Evolutionary conservation across 2,888 invertebrate genomes (phyloP).

Genomic region (Andrena dorsata): DNA sequence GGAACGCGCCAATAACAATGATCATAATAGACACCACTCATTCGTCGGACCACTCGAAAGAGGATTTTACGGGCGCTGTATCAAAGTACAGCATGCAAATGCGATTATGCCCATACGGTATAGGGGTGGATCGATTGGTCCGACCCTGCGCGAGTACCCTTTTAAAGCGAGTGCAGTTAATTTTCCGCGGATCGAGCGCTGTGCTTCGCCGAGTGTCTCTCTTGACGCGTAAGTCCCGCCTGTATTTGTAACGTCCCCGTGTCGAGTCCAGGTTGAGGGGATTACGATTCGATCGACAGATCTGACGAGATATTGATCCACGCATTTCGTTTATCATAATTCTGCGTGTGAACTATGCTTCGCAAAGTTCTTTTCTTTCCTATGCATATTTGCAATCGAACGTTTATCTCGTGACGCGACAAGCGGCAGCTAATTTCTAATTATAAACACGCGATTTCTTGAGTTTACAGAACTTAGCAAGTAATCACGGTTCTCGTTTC

Average conservation of each 20-base stretch:
- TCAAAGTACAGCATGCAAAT: constrained; percentile 73
- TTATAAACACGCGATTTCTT: background rate
- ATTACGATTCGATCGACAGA: background rate
- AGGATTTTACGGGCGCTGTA: constrained; percentile 65
- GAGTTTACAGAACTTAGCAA: constrained; percentile 1
- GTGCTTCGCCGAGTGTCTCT: constrained; percentile 24
- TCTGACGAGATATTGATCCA: too few relatives aligned
- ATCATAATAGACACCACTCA: constrained; percentile 57
- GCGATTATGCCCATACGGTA: constrained; percentile 69
- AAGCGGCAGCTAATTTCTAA: background rate
- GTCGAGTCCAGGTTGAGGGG: background rate
- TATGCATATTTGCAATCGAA: background rate
- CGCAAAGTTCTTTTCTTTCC: too few relatives aligned
- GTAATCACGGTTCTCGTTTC: constrained; percentile 36
- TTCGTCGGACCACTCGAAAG: constrained; percentile 63
- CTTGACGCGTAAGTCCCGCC: constrained; percentile 13
- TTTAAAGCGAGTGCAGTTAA: constrained; percentile 71
- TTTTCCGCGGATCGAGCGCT: constrained; percentile 63
- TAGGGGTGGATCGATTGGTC: constrained; percentile 66
- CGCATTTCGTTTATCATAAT: too few relatives aligned
- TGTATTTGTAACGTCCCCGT: background rate
- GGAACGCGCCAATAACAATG: constrained; percentile 30
- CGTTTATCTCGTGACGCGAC: background rate
- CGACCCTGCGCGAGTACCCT: constrained; percentile 57
- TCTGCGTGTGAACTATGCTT: too few relatives aligned